phyloP scores from a whole-genome alignment of 2,797 vertebrate species.

The Mormyrops attenuatus region DNA sequence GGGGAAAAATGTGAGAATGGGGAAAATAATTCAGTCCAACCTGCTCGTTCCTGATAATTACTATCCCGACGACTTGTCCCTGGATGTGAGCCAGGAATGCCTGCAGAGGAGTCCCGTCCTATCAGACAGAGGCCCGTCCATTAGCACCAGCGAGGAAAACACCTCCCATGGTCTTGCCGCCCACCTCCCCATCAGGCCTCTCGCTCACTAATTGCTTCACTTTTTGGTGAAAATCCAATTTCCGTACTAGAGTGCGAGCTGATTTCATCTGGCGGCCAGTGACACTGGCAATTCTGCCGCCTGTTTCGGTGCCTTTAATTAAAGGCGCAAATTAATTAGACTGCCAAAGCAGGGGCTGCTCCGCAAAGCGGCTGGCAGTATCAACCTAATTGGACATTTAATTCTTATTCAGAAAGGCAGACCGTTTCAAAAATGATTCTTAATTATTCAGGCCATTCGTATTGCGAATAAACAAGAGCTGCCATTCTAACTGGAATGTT shows the following conservation, averaged over 20 bases:
- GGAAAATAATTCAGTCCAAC: slow-evolving; percentile 46
- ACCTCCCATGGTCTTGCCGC: not conserved
- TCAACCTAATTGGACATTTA: slow-evolving; percentile 17
- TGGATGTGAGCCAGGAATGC: slow-evolving; percentile 73
- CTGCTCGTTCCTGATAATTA: slow-evolving; percentile 79
- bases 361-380: not conserved
- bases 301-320: not conserved
- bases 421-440: slow-evolving; percentile 12
- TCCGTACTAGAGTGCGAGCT: slow-evolving; percentile 3
- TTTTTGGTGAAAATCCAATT: slow-evolving; percentile 18
- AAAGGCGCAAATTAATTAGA: slow-evolving; percentile 15
- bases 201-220: slow-evolving; percentile 5
- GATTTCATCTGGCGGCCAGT: slow-evolving; percentile 12
- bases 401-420: slow-evolving; percentile 4
- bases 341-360: not conserved
- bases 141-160: not conserved
- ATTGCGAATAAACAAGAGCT: not conserved
- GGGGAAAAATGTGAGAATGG: not conserved
- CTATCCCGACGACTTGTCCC: slow-evolving; percentile 67
- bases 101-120: slow-evolving; percentile 71
- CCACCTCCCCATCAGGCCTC: not conserved
- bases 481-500: not conserved
- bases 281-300: not conserved
- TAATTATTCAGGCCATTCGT: slow-evolving; percentile 6
- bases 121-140: slow-evolving; percentile 19